A percentile compares a stretch with the other conserved stretches of the same genome.
phyloP scores from a whole-genome alignment of 2,888 invertebrate genomes.

The Lomographa bimaculata region DNA sequence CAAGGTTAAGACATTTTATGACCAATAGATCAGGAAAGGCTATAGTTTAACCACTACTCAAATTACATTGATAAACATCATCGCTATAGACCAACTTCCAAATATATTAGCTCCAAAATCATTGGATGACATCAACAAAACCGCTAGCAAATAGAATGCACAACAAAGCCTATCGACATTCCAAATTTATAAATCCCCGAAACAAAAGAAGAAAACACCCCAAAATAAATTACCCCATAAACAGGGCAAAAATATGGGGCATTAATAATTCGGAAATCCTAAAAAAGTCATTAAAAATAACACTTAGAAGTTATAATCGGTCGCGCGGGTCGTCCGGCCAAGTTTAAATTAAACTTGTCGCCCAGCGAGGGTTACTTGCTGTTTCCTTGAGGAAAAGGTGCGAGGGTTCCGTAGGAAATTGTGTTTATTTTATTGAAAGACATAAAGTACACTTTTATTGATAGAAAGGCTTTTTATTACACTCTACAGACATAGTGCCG shows the following conservation, averaged over 20 bases:
- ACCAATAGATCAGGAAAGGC: too few species aligned
- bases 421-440: not conserved
- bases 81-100: too few species aligned
- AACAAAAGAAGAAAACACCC: constrained; percentile 13
- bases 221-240: constrained; percentile 42
- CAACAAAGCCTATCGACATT: not conserved
- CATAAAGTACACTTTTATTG: too few species aligned
- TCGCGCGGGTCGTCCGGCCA: constrained; percentile 57
- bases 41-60: too few species aligned
- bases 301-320: constrained; percentile 74
- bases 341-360: constrained; percentile 80
- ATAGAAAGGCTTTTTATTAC: too few species aligned
- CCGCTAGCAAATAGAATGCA: too few species aligned
- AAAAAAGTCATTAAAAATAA: constrained; percentile 77
- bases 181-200: constrained; percentile 6
- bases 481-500: too few species aligned
- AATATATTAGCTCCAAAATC: too few species aligned
- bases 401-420: constrained; percentile 37
- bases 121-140: too few species aligned
- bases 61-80: too few species aligned
- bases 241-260: constrained; percentile 47
- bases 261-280: constrained; percentile 63
- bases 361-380: constrained; percentile 46
- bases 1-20: too few species aligned
- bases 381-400: constrained; percentile 28